Evolutionary conservation across 2,888 invertebrate species (phyloP).

Genomic region (Troilus luridus): DNA sequence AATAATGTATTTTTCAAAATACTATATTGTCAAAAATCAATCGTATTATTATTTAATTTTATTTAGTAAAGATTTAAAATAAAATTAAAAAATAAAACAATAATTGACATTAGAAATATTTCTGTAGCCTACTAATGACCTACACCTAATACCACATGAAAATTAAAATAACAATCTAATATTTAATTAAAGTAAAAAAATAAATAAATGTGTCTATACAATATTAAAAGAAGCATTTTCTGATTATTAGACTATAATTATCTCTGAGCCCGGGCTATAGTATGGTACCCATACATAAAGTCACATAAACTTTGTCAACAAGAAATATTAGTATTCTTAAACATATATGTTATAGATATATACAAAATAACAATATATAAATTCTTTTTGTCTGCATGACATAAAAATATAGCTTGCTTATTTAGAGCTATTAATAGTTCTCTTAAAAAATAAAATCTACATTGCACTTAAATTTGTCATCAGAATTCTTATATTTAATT

Average conservation of each 20-base stretch:
- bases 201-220: not conserved
- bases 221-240: not conserved
- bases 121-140: not conserved
- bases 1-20: not conserved
- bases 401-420: slow-evolving; percentile 50
- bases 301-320: slow-evolving; percentile 46
- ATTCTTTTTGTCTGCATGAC: slow-evolving; percentile 29
- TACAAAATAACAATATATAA: slow-evolving; percentile 54
- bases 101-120: slow-evolving; percentile 5
- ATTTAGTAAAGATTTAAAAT: not conserved
- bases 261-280: slow-evolving; percentile 63
- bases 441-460: slow-evolving; percentile 42
- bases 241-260: slow-evolving; percentile 60
- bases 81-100: not conserved
- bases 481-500: not conserved
- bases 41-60: not conserved
- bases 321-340: slow-evolving; percentile 41
- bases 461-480: slow-evolving; percentile 25
- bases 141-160: not conserved
- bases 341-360: slow-evolving; percentile 33
- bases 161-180: not conserved
- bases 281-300: slow-evolving; percentile 55
- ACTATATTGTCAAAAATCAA: not conserved
- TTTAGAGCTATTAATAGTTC: not conserved
- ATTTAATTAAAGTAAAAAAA: not conserved